These are phyloP conservation scores for Irena cyanogastra DNA, from an alignment of 2,113 vertebrate species.

Conservation along the genomic window DNA sequence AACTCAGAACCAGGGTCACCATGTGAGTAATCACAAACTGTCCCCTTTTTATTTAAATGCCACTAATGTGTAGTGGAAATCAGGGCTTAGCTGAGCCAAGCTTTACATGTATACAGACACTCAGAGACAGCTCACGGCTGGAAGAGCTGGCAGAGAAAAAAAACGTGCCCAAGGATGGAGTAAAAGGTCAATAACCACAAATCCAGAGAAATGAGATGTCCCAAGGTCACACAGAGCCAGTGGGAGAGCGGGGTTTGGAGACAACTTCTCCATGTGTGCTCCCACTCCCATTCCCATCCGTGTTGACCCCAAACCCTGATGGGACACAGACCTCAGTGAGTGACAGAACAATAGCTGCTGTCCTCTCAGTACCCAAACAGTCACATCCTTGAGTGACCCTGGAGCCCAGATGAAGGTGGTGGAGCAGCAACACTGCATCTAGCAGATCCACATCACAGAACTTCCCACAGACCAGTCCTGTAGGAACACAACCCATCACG, in stretches of 20 bases:
- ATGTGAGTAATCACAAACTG: neutral
- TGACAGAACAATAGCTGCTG: neutral
- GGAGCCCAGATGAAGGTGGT: neutral
- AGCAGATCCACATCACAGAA: neutral
- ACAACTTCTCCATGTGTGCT: accelerated
- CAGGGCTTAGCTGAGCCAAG: neutral
- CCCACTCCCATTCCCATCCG: neutral
- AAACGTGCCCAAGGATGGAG: neutral
- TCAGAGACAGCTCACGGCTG: neutral
- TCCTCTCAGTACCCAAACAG: neutral
- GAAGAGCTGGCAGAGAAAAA: neutral
- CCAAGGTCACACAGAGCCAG: neutral
- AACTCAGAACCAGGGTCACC: neutral
- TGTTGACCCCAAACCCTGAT: neutral
- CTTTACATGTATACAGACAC: neutral
- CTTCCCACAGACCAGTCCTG: neutral
- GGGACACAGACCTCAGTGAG: neutral
- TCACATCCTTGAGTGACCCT: neutral
- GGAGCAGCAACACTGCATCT: neutral
- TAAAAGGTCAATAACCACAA: neutral
- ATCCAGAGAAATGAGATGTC: neutral
- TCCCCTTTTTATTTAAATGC: neutral
- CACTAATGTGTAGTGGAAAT: neutral
- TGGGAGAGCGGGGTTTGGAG: neutral
- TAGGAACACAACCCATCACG: neutral